phyloP scores from a whole-genome alignment of 2,888 invertebrate genomes.

The Temnothorax ravouxi region DNA sequence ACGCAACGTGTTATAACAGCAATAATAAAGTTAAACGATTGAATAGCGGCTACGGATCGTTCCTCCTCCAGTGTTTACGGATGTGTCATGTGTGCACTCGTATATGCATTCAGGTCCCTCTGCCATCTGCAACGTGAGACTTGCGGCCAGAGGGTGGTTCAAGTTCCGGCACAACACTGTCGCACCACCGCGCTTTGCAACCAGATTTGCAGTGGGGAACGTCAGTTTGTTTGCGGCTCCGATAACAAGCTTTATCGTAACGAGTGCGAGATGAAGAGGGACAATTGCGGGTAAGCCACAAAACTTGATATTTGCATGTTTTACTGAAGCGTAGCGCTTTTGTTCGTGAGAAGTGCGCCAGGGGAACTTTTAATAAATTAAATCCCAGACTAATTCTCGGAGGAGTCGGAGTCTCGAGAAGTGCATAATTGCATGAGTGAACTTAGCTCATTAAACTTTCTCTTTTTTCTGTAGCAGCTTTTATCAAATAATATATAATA shows the following conservation, averaged over 20 bases:
- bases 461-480: neutral
- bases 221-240: constrained; percentile 95
- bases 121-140: constrained; percentile 94
- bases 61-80: neutral
- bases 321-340: neutral
- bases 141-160: constrained; percentile 95
- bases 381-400: neutral
- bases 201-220: constrained; percentile 90
- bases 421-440: neutral
- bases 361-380: constrained; percentile 7
- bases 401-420: neutral
- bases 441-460: neutral
- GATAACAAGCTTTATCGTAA: constrained; percentile 96
- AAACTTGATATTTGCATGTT: constrained; percentile 14
- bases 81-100: constrained; percentile 38
- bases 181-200: constrained; percentile 94
- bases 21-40: neutral
- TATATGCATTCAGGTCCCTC: constrained; percentile 88
- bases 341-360: constrained; percentile 5
- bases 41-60: neutral
- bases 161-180: constrained; percentile 94
- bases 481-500: neutral
- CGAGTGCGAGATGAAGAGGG: constrained; percentile 96
- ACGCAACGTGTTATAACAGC: neutral
- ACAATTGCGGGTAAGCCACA: constrained; percentile 92